Evolutionary conservation across 2,113 vertebrate genomes (phyloP).

Genomic region (Oplegnathus fasciatus): DNA sequence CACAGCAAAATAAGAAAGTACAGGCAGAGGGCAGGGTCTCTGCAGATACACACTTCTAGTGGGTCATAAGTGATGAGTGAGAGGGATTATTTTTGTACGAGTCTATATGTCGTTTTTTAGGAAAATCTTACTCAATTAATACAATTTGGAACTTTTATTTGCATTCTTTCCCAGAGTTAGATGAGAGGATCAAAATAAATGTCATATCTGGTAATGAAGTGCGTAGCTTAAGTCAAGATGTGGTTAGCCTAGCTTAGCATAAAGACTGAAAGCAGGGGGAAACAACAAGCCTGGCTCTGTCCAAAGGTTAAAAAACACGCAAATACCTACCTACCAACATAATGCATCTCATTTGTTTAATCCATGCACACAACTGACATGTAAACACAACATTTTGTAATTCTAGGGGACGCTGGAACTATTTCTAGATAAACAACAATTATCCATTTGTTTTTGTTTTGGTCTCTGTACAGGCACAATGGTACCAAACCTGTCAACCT

Average conservation of each 20-base stretch:
- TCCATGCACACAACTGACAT: neutral
- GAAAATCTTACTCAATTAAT: too few species aligned
- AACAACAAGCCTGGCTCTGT: neutral
- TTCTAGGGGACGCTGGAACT: neutral
- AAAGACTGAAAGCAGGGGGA: neutral
- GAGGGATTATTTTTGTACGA: too few species aligned
- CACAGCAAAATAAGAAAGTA: too few species aligned
- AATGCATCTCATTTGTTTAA: neutral
- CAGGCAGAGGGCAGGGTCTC: too few species aligned
- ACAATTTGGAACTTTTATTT: neutral
- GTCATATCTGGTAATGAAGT: neutral
- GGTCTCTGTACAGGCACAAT: neutral
- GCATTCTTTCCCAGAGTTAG: too few species aligned
- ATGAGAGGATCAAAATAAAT: neutral
- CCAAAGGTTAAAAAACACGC: neutral
- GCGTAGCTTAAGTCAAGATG: neutral
- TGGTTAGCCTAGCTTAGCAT: neutral
- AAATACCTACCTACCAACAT: neutral
- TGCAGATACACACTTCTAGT: too few species aligned
- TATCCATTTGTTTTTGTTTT: neutral
- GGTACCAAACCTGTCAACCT: neutral
- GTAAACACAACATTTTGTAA: neutral
- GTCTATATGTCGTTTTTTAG: too few species aligned
- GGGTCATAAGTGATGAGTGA: too few species aligned
- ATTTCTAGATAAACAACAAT: neutral